A percentile compares a stretch with the other conserved stretches of the same genome.
Evolutionary conservation across 2,797 vertebrate species (phyloP).

Genomic region (Steatocranus sp.): DNA sequence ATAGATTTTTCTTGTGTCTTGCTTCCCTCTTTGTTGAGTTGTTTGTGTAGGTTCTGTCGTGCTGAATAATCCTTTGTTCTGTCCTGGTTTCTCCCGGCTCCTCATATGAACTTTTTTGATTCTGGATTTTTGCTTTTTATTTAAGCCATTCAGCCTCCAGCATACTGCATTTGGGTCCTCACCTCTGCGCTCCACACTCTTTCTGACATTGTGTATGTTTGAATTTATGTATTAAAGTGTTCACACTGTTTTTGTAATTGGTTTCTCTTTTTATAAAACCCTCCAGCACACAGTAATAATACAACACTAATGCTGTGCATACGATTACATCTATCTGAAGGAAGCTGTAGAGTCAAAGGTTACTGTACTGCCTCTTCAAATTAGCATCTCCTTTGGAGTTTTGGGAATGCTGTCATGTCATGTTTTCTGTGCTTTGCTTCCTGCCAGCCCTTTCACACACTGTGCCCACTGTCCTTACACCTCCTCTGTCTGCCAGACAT

Average conservation of each 20-base stretch:
- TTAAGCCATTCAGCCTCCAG: background rate
- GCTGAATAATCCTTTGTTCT: background rate
- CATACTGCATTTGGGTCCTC: background rate
- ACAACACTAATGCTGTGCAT: background rate
- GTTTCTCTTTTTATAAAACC: background rate
- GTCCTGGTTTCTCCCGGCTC: background rate
- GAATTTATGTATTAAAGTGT: background rate
- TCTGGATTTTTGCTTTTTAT: background rate
- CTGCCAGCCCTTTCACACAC: background rate
- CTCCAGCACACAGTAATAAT: background rate
- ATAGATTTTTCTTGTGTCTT: background rate
- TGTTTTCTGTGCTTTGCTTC: background rate
- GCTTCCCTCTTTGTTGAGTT: background rate
- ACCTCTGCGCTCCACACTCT: background rate
- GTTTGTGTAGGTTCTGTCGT: background rate
- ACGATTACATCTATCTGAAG: background rate
- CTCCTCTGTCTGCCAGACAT: conserved; percentile 5
- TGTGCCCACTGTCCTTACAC: background rate
- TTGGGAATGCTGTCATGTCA: background rate
- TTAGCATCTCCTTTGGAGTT: background rate
- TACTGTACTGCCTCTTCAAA: background rate
- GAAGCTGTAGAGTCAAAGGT: background rate
- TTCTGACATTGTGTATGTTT: background rate
- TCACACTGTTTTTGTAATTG: background rate
- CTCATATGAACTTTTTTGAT: background rate